These are phyloP conservation scores for Corbicula japonica DNA, from an alignment of 2,888 invertebrate species.

Conservation along the genomic window DNA sequence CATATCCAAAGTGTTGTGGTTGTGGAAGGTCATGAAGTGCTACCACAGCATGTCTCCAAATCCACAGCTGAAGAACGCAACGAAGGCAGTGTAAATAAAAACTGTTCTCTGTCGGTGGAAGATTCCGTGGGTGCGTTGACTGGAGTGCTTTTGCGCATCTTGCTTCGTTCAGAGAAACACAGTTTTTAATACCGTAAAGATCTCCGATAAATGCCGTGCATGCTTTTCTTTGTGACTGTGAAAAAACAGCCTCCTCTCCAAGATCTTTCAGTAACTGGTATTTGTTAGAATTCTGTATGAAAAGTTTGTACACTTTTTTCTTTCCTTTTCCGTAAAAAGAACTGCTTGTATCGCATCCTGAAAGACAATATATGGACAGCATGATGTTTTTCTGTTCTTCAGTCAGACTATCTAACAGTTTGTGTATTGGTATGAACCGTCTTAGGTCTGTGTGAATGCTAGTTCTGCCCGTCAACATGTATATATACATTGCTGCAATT, in stretches of 20 bases:
- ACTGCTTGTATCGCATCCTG: constrained; percentile 41
- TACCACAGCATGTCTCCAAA: constrained; percentile 4
- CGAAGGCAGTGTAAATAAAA: constrained; percentile 18
- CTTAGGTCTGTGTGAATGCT: constrained; percentile 3
- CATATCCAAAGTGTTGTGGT: constrained; percentile 3
- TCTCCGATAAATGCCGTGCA: constrained; percentile 7
- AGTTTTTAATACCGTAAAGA: too few relatives aligned
- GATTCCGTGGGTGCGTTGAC: constrained; percentile 2
- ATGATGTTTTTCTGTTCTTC: constrained; percentile 3
- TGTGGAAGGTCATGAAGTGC: not conserved
- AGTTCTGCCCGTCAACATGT: constrained; percentile 3
- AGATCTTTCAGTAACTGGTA: too few relatives aligned
- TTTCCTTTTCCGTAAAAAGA: constrained; percentile 29
- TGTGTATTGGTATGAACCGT: constrained; percentile 33
- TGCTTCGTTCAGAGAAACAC: not conserved
- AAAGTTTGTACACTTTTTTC: constrained; percentile 15
- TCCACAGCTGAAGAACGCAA: constrained; percentile 12
- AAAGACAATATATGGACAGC: constrained; percentile 15
- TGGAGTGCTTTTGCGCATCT: constrained; percentile 3
- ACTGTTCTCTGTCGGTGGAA: constrained; percentile 36
- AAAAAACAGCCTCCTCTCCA: too few relatives aligned
- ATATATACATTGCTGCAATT: not conserved
- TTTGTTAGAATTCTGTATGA: constrained; percentile 6
- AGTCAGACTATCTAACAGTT: not conserved
- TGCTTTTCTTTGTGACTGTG: not conserved